phyloP scores from a whole-genome alignment of 2,888 invertebrate genomes.

The Pharmacophagus antenor region DNA sequence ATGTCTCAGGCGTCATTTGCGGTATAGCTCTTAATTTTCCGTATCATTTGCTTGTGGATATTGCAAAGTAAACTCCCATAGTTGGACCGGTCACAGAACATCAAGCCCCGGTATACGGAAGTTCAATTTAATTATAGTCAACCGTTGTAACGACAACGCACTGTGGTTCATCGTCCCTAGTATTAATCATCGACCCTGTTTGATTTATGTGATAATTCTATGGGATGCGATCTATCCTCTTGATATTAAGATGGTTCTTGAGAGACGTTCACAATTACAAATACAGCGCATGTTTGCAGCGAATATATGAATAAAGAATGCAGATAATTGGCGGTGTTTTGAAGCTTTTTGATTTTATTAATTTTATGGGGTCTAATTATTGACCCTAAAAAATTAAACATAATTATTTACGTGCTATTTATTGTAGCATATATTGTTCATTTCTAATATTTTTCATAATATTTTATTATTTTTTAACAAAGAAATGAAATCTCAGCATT shows the following conservation, averaged over 20 bases:
- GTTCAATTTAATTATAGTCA: constrained; percentile 73
- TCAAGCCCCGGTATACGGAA: constrained; percentile 56
- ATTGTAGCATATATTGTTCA: no score
- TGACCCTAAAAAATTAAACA: no score
- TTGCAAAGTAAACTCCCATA: constrained; percentile 37
- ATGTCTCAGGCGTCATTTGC: constrained; percentile 39
- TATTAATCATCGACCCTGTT: constrained; percentile 69
- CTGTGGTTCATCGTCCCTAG: constrained; percentile 54
- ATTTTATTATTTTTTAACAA: no score
- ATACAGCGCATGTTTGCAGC: background rate
- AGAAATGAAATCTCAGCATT: no score
- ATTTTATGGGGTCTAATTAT: no score
- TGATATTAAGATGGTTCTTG: constrained; percentile 59
- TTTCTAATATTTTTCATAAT: no score
- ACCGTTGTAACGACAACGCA: constrained; percentile 73
- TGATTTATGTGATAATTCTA: constrained; percentile 77
- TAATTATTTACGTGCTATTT: no score
- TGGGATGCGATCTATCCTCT: constrained; percentile 54
- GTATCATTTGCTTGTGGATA: constrained; percentile 27
- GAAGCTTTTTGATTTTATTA: background rate
- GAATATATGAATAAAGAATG: background rate
- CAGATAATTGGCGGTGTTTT: background rate
- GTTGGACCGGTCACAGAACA: constrained; percentile 40
- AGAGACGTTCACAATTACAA: background rate
- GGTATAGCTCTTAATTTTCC: constrained; percentile 47